phyloP scores from a whole-genome alignment of 2,797 vertebrate genomes.

The Amazona finschi region DNA sequence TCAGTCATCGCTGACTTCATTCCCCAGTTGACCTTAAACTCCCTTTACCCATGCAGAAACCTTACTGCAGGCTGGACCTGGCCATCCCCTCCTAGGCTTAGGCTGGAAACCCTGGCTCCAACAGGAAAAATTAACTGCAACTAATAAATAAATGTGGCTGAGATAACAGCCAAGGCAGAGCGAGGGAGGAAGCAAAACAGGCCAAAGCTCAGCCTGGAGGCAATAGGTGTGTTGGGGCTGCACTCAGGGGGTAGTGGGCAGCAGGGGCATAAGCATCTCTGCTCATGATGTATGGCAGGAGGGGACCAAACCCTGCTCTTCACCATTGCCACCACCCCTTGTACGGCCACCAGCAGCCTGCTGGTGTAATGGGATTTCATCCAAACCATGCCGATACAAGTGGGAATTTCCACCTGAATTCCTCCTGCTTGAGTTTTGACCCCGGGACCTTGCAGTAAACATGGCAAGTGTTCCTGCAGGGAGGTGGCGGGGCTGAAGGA shows the following conservation, averaged over 20 bases:
- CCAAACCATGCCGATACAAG: accelerated
- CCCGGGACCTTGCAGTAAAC: neutral
- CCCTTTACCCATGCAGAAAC: neutral
- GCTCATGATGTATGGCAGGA: neutral
- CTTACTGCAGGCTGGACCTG: neutral
- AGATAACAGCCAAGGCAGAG: neutral
- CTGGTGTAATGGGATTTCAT: neutral
- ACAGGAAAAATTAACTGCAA: neutral
- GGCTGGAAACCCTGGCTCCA: neutral
- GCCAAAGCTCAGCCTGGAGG: neutral
- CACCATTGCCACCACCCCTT: accelerated
- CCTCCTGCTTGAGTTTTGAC: neutral
- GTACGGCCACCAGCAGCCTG: neutral
- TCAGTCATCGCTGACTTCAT: neutral
- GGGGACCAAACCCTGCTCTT: neutral
- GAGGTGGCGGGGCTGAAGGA: neutral
- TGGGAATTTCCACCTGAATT: neutral
- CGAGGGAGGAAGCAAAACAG: accelerated
- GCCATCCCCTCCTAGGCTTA: neutral
- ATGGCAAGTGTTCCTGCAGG: accelerated
- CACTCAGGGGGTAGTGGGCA: neutral
- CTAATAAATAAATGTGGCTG: neutral
- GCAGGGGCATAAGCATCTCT: neutral
- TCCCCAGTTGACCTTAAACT: neutral
- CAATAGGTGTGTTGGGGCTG: neutral